phyloP scores from a whole-genome alignment of 2,113 vertebrate genomes.

The Dromiciops gliroides region DNA sequence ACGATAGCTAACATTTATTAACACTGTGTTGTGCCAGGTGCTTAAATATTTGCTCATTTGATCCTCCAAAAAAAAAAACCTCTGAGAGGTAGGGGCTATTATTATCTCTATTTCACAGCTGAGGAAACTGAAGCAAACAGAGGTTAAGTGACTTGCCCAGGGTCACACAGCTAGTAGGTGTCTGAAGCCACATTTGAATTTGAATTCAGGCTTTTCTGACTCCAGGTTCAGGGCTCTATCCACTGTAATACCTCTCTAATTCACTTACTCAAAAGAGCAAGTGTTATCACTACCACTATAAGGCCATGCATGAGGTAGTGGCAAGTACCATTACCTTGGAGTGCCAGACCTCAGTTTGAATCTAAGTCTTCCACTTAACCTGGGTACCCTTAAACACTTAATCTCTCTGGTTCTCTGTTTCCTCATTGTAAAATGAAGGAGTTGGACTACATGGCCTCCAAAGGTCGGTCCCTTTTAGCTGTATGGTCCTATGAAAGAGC shows the following conservation, averaged over 20 bases:
- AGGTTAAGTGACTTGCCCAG: neutral
- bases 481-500: too few relatives aligned
- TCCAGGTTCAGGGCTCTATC: neutral
- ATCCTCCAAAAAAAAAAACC: neutral
- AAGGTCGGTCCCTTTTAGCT: neutral
- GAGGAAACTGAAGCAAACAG: neutral
- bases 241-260: neutral
- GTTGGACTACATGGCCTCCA: neutral
- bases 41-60: neutral
- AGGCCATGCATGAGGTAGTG: neutral
- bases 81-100: too few relatives aligned
- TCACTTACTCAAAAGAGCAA: neutral
- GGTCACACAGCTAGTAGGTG: too few relatives aligned
- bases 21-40: neutral
- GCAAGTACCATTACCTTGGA: neutral
- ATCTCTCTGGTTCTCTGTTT: neutral
- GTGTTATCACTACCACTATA: neutral
- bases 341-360: neutral
- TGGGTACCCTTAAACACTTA: neutral
- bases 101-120: neutral
- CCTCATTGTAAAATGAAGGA: neutral
- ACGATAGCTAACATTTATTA: neutral
- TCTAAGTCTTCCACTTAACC: neutral
- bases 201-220: neutral
- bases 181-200: neutral